These are phyloP conservation scores for Caenorhabditis tropicalis DNA, from an alignment of 1,140 invertebrate species.

Conservation along the genomic window DNA sequence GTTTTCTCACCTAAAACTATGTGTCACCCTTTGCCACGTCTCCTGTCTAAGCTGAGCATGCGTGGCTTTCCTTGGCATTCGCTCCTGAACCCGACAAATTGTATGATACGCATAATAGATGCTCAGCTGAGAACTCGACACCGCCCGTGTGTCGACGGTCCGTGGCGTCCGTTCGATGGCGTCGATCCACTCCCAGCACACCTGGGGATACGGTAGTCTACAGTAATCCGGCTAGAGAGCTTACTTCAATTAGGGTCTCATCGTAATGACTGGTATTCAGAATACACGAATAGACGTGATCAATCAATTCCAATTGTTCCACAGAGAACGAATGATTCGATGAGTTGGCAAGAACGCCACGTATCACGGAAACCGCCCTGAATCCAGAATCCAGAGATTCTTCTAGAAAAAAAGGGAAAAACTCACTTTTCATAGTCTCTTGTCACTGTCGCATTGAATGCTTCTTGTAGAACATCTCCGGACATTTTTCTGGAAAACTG, in stretches of 20 bases:
- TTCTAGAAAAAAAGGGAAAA: not conserved
- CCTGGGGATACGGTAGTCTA: not conserved
- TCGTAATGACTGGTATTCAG: conserved; percentile 55
- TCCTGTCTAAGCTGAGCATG: conserved; percentile 24
- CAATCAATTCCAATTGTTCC: conserved; percentile 54
- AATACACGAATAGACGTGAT: conserved; percentile 55
- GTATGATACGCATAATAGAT: conserved; percentile 57
- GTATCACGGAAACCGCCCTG: conserved; percentile 43
- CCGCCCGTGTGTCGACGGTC: conserved; percentile 24
- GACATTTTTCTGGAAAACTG: not conserved
- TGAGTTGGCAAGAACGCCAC: not conserved
- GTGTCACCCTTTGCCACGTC: conserved; percentile 38
- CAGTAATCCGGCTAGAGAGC: no score
- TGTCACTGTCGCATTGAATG: conserved; percentile 53
- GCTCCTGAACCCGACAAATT: conserved; percentile 54
- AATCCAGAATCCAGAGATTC: no score
- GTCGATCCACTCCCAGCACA: conserved; percentile 57
- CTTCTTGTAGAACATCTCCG: conserved; percentile 26
- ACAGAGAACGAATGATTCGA: not conserved
- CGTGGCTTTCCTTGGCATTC: conserved; percentile 49
- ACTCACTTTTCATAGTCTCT: conserved; percentile 54
- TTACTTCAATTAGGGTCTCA: conserved; percentile 50
- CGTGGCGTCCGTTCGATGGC: conserved; percentile 43
- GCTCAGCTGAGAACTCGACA: conserved; percentile 47
- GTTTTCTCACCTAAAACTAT: conserved; percentile 51